Percentiles rank a stretch among this genome's conserved stretches.
Evolutionary conservation across 2,888 invertebrate genomes (phyloP).

Genomic region (Sthenelais limicola): DNA sequence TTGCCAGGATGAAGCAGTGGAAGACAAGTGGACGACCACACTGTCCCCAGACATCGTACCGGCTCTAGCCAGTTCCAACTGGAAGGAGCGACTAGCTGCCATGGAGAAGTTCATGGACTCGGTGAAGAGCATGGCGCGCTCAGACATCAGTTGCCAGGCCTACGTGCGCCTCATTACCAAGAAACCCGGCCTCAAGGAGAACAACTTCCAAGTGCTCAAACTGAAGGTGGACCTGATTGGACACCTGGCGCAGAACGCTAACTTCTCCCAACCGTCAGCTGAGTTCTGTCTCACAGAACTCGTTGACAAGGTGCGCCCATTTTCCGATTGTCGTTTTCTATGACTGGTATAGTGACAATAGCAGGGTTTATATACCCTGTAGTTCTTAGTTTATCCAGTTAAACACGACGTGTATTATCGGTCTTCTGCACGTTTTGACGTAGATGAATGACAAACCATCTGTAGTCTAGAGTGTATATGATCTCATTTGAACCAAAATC

Average conservation of each 20-base stretch:
- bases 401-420: too few relatives aligned
- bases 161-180: slow-evolving; percentile 80
- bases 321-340: too few relatives aligned
- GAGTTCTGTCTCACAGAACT: slow-evolving; percentile 85
- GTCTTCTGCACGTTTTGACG: too few relatives aligned
- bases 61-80: slow-evolving; percentile 84
- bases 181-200: slow-evolving; percentile 90
- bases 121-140: slow-evolving; percentile 11
- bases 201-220: slow-evolving; percentile 92
- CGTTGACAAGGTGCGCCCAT: slow-evolving; percentile 88
- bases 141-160: slow-evolving; percentile 68
- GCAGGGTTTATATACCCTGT: too few relatives aligned
- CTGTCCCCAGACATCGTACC: slow-evolving; percentile 77
- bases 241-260: slow-evolving; percentile 80
- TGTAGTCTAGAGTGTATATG: too few relatives aligned
- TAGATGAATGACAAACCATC: too few relatives aligned
- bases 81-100: slow-evolving; percentile 86
- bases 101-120: slow-evolving; percentile 81
- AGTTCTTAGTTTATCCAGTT: too few relatives aligned
- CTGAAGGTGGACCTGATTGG: slow-evolving; percentile 85
- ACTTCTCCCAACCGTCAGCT: slow-evolving; percentile 78
- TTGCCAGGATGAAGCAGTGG: slow-evolving; percentile 81
- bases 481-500: too few relatives aligned
- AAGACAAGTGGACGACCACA: slow-evolving; percentile 79
- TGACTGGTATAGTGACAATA: too few relatives aligned